A percentile compares a stretch with the other conserved stretches of the same genome.
These are phyloP conservation scores for Dryadula phaetusa DNA, from an alignment of 2,888 invertebrate species.

Conservation along the genomic window DNA sequence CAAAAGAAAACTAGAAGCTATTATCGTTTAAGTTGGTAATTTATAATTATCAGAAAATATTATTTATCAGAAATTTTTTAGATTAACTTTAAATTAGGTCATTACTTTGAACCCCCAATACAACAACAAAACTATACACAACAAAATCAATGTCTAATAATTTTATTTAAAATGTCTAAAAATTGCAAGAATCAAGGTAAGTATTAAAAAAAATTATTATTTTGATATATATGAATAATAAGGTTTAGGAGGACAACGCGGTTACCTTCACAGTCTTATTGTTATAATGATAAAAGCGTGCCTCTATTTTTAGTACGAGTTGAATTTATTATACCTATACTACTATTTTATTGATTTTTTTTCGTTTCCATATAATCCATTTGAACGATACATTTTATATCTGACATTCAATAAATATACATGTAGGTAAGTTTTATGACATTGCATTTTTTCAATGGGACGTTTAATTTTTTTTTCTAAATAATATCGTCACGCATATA, in stretches of 20 bases:
- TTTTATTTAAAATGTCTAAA: not conserved
- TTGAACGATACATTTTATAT: not conserved
- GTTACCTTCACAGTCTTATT: slow-evolving; percentile 31
- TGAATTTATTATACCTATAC: slow-evolving; percentile 24
- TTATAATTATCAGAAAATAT: no score
- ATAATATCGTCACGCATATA: not conserved
- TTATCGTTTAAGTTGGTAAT: no score
- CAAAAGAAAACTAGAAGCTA: no score
- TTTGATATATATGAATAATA: not conserved
- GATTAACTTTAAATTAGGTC: no score
- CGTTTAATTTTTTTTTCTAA: no score
- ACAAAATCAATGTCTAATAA: not conserved
- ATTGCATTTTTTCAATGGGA: not conserved
- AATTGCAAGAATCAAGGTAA: not conserved
- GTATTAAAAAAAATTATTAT: not conserved
- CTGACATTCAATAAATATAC: not conserved
- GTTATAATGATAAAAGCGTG: slow-evolving; percentile 35
- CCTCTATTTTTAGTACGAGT: slow-evolving; percentile 26
- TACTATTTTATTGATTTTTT: slow-evolving; percentile 25
- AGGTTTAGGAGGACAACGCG: slow-evolving; percentile 8
- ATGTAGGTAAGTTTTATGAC: not conserved
- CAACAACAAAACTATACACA: slow-evolving; percentile 8
- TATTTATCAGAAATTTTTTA: no score
- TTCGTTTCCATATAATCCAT: slow-evolving; percentile 25
- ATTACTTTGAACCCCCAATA: no score